Percentiles rank a stretch among this genome's conserved stretches.
Conservation (phyloP, 2,888 invertebrate genomes). For the Oligia fasciuncula region DNA sequence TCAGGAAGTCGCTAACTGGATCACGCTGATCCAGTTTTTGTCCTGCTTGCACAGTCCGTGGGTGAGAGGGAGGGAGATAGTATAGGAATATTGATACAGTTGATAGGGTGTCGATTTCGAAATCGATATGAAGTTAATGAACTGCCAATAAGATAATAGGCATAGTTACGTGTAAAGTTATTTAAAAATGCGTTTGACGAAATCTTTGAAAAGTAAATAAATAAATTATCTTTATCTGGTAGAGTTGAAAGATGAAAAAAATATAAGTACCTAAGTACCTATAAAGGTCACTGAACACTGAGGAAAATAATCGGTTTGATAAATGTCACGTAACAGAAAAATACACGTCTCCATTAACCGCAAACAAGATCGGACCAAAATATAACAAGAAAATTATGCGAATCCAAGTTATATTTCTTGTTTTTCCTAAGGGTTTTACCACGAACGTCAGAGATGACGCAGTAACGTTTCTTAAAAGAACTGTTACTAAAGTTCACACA, state of each 20-base stretch:
- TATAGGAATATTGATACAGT: conserved; percentile 24
- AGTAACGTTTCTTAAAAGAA: conserved; percentile 2
- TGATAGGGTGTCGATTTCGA: conserved; percentile 32
- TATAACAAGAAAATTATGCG: neutral
- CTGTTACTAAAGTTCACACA: conserved; percentile 7
- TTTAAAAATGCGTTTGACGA: neutral
- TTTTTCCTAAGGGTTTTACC: conserved; percentile 18
- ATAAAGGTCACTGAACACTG: neutral
- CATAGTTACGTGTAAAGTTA: neutral
- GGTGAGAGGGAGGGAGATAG: conserved; percentile 33
- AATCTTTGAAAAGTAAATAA: neutral
- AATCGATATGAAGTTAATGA: conserved; percentile 49
- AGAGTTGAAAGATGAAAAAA: neutral
- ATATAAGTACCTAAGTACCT: too few relatives aligned
- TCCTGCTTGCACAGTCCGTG: conserved; percentile 33
- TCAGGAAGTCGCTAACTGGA: conserved; percentile 66
- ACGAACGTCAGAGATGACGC: conserved; percentile 11
- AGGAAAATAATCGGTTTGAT: neutral
- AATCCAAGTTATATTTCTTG: neutral
- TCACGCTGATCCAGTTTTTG: conserved; percentile 62
- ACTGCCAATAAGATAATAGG: neutral
- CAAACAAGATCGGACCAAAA: neutral
- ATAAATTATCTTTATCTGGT: neutral
- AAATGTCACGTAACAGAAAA: conserved; percentile 17
- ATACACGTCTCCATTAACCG: neutral